Base-by-base conservation (phyloP, 92 coral and sea anemone species). In the Heteractis magnifica region DNA sequence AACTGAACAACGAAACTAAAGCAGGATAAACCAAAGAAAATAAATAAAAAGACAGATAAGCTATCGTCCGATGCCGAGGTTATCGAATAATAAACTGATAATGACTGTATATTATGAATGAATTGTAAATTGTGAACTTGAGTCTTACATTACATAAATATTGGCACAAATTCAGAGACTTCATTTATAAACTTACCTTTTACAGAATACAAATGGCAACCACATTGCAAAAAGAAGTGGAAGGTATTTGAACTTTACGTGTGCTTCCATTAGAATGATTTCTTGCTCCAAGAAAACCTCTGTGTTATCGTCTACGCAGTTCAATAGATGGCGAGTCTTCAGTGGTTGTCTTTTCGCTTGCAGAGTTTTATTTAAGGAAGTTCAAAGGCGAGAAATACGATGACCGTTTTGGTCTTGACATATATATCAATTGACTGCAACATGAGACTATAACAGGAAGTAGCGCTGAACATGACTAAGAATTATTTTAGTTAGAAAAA, bases 341-440 rank as follows among this genome's bases (percentile, higher is more conserved):
- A 15, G 72, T 59, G n/a, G 3, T 4, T 10, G 60, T 44, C 26
- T 14, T 56, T 7, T 20, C 64, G 16, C 52, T 12, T 13, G 14
- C 13, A 78, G 70, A 10, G 1, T 15, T 79, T 19, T 9, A 56
- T 18, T 49, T 81, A 77, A 70, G 84, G 84, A 81, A 81, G 84
- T 81, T 70, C 84, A 68, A 12, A 81, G 58, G 48, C 13, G 41
- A 16, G 77, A 52, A 81, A 81, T 26, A 20, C n/a, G 74, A 64
- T 75, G 58, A 81, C 41, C 8, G 73, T 6, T 16, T 8, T 71
- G 59, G 16, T 77, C 79, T 76, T 76, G 79, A 52, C 58, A 8
- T 75, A 50, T 51, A 8, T 75, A 50, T 51, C 64, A 52, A 10
- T 4, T 62, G 48, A 10, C 56, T 21, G 74, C 34, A 71, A 68